Percentiles rank a stretch among this genome's conserved stretches.
Evolutionary conservation across 2,113 vertebrate species (phyloP).

Genomic region (Cervus canadensis): DNA sequence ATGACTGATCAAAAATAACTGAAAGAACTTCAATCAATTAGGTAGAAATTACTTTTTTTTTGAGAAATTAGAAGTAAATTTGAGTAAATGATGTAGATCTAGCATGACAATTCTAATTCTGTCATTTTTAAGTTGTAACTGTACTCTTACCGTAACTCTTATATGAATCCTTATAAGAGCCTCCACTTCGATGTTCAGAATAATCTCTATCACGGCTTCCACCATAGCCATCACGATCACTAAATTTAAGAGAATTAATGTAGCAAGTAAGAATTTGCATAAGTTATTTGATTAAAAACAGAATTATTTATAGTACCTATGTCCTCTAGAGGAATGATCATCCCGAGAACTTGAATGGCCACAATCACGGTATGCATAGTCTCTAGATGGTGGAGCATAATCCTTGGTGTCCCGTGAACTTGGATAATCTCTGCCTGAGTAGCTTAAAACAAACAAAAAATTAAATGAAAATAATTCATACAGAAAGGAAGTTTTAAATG

Average conservation of each 20-base stretch:
- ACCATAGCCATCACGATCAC: constrained; percentile 83
- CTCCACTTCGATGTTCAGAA: constrained; percentile 87
- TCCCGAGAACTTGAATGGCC: constrained; percentile 88
- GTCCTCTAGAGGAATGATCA: constrained; percentile 89
- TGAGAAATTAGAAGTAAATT: neutral
- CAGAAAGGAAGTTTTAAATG: neutral
- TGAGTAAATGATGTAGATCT: neutral
- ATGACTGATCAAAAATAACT: neutral
- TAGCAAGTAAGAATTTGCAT: neutral
- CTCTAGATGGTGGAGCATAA: constrained; percentile 87
- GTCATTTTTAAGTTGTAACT: constrained; percentile 46
- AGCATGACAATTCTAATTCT: neutral
- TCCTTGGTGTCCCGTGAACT: constrained; percentile 89
- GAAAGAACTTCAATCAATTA: neutral
- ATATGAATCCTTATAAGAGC: constrained; percentile 91
- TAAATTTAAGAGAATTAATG: constrained; percentile 30
- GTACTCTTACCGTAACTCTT: constrained; percentile 90
- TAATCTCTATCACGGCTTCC: constrained; percentile 84
- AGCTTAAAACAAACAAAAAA: constrained; percentile 72
- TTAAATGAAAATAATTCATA: neutral
- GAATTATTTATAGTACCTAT: constrained; percentile 79
- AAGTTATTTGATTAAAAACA: neutral
- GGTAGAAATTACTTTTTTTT: neutral
- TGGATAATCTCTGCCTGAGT: constrained; percentile 90
- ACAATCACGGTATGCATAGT: constrained; percentile 88